phyloP scores from a whole-genome alignment of 2,113 vertebrate species.

The Ranitomeya imitator region DNA sequence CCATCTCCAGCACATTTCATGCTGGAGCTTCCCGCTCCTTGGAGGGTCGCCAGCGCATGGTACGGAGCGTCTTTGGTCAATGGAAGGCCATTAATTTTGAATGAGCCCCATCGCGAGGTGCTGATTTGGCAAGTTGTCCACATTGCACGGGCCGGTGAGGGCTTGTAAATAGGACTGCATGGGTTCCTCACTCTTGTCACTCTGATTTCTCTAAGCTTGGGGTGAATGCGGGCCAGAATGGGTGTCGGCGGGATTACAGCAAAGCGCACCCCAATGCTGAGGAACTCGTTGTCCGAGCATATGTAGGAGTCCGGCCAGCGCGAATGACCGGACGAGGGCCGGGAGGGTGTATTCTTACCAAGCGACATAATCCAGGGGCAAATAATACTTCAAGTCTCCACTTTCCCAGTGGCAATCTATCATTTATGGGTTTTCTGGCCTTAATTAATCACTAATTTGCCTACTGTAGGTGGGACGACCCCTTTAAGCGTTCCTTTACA shows the following conservation, averaged over 20 bases:
- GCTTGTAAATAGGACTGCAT: constrained; percentile 44
- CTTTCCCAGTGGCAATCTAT: neutral
- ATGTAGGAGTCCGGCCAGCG: constrained; percentile 16
- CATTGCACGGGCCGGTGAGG: neutral
- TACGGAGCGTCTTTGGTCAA: neutral
- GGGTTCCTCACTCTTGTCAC: constrained; percentile 40
- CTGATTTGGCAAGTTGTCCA: constrained; percentile 39
- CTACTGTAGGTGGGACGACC: neutral
- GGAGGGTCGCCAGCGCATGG: constrained; percentile 13
- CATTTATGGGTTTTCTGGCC: constrained; percentile 9
- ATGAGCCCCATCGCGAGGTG: neutral
- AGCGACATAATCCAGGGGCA: neutral
- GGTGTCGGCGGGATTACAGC: constrained; percentile 28
- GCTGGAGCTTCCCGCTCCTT: neutral
- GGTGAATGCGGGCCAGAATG: constrained; percentile 31
- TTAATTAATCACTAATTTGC: constrained; percentile 37
- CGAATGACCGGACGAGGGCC: constrained; percentile 22
- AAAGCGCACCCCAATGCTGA: constrained; percentile 18
- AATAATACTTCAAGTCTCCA: neutral
- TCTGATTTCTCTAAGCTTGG: constrained; percentile 12
- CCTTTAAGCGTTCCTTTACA: no score
- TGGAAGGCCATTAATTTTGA: constrained; percentile 12
- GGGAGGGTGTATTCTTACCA: neutral
- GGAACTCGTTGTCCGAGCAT: constrained; percentile 18
- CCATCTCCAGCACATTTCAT: constrained; percentile 5